phyloP scores from a whole-genome alignment of 2,113 vertebrate genomes.

The Mesitornis unicolor region DNA sequence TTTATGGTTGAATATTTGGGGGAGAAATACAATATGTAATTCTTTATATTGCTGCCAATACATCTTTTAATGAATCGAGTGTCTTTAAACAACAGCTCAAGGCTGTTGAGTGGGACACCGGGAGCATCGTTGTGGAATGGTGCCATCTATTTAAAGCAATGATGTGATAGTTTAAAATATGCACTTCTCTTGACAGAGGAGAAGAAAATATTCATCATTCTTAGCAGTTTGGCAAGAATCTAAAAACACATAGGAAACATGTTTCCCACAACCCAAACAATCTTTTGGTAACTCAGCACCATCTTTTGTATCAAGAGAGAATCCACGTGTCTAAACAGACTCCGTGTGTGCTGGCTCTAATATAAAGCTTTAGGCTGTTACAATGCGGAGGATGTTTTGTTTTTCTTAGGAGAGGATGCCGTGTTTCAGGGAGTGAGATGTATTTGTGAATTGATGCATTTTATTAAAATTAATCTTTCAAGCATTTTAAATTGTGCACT shows the following conservation, averaged over 20 bases:
- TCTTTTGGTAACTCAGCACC: background rate
- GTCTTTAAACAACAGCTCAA: background rate
- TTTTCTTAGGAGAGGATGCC: background rate
- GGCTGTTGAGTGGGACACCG: background rate
- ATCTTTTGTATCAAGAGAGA: background rate
- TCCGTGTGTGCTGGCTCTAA: background rate
- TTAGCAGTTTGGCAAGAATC: background rate
- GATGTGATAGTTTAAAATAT: constrained; percentile 22
- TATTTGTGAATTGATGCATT: background rate
- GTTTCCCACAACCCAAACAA: constrained; percentile 2
- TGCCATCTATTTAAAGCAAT: background rate
- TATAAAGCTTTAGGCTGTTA: background rate
- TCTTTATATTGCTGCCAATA: background rate
- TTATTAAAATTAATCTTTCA: background rate
- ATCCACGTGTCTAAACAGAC: background rate
- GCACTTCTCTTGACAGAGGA: background rate
- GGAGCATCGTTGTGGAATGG: background rate
- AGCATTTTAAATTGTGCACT: background rate
- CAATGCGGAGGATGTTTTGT: background rate
- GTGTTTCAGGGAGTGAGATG: background rate
- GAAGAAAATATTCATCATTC: background rate
- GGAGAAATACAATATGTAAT: background rate
- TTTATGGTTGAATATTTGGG: background rate
- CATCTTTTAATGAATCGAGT: background rate
- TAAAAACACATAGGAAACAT: background rate